A percentile compares a stretch with the other conserved stretches of the same genome.
Conservation (phyloP, 2,797 vertebrate species). For the Hyperoplus lanceolatus region DNA sequence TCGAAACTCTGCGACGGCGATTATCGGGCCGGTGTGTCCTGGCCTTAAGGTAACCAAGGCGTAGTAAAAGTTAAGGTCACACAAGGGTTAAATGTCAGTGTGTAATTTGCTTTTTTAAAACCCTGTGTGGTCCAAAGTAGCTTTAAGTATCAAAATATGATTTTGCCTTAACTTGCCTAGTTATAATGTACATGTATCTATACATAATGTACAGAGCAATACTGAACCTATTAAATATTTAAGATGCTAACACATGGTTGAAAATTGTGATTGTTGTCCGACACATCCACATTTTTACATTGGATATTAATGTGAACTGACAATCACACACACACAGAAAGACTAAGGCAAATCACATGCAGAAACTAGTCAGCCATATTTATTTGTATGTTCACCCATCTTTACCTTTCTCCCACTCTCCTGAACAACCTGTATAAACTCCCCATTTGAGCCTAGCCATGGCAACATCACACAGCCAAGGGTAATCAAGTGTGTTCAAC, state of each 20-base stretch:
- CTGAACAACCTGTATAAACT: slow-evolving; percentile 10
- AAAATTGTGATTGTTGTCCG: background rate
- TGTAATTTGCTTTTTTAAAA: slow-evolving; percentile 46
- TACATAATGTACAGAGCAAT: too few species aligned
- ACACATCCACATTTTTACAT: background rate
- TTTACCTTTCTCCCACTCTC: slow-evolving; percentile 25
- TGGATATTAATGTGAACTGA: background rate
- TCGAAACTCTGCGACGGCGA: too few species aligned
- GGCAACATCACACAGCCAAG: slow-evolving; percentile 32
- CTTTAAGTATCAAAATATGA: slow-evolving; percentile 10
- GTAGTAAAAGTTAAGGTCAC: too few species aligned
- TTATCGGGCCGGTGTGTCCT: too few species aligned
- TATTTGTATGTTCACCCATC: slow-evolving; percentile 31
- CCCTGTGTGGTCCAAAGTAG: slow-evolving; percentile 26
- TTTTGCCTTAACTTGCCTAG: background rate
- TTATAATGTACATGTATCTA: too few species aligned
- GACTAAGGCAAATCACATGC: slow-evolving; percentile 1
- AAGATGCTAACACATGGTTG: background rate
- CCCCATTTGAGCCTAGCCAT: slow-evolving; percentile 8
- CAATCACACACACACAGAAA: background rate
- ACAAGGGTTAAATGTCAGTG: slow-evolving; percentile 32
- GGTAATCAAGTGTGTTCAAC: slow-evolving; percentile 72
- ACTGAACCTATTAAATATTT: background rate
- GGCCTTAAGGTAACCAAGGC: too few species aligned
- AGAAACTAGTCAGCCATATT: slow-evolving; percentile 3